Percentiles rank a stretch among this genome's conserved stretches.
Conservation (phyloP, 1,140 invertebrate genomes). For the Cyphomyrmex costatus region DNA sequence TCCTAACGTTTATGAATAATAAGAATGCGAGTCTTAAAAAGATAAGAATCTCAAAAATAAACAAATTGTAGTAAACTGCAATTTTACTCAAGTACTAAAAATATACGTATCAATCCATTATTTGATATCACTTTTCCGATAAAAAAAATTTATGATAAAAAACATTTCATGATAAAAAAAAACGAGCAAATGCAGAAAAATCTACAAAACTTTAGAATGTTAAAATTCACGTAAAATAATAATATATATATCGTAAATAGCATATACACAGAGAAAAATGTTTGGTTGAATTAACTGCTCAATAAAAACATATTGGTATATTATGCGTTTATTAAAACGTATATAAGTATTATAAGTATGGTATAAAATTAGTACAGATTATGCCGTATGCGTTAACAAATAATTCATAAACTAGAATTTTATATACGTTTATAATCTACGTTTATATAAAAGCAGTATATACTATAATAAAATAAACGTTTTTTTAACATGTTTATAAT, state of each 20-base stretch:
- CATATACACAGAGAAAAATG: not conserved
- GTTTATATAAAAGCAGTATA: no score
- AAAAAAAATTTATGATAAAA: not conserved
- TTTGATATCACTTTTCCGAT: not conserved
- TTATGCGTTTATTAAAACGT: no score
- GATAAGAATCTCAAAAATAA: slow-evolving; percentile 14
- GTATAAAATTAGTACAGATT: no score
- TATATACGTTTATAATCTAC: no score
- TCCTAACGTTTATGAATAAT: slow-evolving; percentile 9
- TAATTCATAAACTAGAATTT: no score
- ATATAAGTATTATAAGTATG: no score
- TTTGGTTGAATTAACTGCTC: no score
- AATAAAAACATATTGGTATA: no score
- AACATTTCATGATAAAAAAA: not conserved
- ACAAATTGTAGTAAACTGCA: not conserved
- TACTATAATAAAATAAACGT: no score
- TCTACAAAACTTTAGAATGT: not conserved
- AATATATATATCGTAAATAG: not conserved
- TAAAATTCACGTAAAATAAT: not conserved
- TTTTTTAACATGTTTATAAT: no score
- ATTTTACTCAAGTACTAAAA: not conserved
- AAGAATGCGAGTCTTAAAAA: not conserved
- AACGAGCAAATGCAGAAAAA: not conserved
- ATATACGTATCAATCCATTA: not conserved
- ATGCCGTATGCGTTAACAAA: no score